phyloP scores from a whole-genome alignment of 2,888 invertebrate species.

The Polymixis lichenea region DNA sequence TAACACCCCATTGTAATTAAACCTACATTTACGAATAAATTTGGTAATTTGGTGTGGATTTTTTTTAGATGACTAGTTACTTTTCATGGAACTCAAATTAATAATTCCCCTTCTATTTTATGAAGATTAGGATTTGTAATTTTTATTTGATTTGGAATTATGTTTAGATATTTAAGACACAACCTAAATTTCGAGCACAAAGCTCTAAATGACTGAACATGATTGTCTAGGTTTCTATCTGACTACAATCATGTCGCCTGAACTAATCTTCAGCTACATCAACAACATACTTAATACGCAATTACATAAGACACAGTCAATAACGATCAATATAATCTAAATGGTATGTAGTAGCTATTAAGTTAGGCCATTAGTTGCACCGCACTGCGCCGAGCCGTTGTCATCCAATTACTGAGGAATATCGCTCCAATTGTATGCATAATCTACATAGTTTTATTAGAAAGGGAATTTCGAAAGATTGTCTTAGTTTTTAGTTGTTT shows the following conservation, averaged over 20 bases:
- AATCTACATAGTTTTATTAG: slow-evolving; percentile 35
- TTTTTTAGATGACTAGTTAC: too few relatives aligned
- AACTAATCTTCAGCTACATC: slow-evolving; percentile 1
- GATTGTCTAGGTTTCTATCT: neutral
- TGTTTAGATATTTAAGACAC: too few relatives aligned
- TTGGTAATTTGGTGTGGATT: too few relatives aligned
- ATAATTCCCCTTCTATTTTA: too few relatives aligned
- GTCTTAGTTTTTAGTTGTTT: neutral
- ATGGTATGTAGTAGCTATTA: slow-evolving; percentile 51
- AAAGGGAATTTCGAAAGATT: neutral
- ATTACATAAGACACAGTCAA: slow-evolving; percentile 18
- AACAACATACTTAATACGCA: slow-evolving; percentile 1
- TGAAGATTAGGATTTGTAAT: too few relatives aligned
- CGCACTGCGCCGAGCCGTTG: slow-evolving; percentile 53
- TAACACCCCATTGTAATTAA: too few relatives aligned
- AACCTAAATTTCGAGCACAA: too few relatives aligned
- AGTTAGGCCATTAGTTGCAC: slow-evolving; percentile 54
- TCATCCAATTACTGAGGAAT: slow-evolving; percentile 61
- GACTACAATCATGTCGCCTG: neutral
- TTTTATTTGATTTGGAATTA: too few relatives aligned
- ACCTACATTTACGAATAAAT: too few relatives aligned
- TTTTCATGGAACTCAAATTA: too few relatives aligned
- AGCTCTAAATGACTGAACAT: too few relatives aligned
- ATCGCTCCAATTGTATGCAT: slow-evolving; percentile 32
- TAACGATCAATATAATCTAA: slow-evolving; percentile 40